Evolutionary conservation across 2,113 vertebrate genomes (phyloP), one percentile per base, ranked within the genome.

Genomic region (zebrafish (Danio rerio)): DNA sequence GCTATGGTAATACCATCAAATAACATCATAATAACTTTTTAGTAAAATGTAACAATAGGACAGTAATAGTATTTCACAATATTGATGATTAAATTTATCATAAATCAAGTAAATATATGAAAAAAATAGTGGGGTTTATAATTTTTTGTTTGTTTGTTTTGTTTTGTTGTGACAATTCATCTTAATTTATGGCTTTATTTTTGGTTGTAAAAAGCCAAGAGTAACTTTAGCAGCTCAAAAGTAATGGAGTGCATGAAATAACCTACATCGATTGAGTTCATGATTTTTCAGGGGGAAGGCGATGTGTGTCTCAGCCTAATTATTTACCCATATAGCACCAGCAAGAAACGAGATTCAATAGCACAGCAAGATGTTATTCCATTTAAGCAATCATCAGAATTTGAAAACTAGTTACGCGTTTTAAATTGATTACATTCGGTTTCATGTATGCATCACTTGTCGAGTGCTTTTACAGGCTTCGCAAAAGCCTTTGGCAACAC

Each of bases 221-320:
- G 86, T 56, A 66, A 58, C 12, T 40, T 61, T 91, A 77, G 81
- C 85, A 87, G 83, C 53, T 87, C 86, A 31, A 31, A 31, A 92
- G 88, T 92, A 93, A 91, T 91, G 82, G 89, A 90, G 88, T 87
- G 81, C 80, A 85, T 79, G 83, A 83, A 91, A n/a, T n/a, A 93
- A 93, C 92, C 87, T 88, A 88, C 91, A 93, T 92, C 92, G 91
- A 93, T 91, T 92, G 90, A 92, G 87, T 87, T 90, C 91, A 92
- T 91, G 91, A 89, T 93, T 76, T 61, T 59, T 31, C 85, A 83
- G 82, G 81, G 86, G 80, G 85, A n/a, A 84, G 85, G 90, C 90
- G 85, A 89, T 89, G 86, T 88, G 81, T 81, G 80, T 85, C 78
- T 49, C 21, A 6, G 16, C 80, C 84, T 88, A 91, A 92, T 91